Percentiles rank a stretch among this genome's conserved stretches.
Evolutionary conservation across 2,797 vertebrate genomes (phyloP).

Genomic region (Dryobates pubescens): DNA sequence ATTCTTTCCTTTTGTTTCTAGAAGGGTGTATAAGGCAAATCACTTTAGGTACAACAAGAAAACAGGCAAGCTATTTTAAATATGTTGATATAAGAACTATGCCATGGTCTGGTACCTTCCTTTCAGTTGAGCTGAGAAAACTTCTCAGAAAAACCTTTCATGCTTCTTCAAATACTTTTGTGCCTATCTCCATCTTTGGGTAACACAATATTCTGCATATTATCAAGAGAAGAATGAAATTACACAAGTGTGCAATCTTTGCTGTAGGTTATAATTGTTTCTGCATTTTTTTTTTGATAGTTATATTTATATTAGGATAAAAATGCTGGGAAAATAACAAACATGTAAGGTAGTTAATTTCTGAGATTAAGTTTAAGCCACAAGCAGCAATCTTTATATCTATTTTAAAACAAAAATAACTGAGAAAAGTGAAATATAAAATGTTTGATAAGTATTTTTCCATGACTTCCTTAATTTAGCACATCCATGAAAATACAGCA

Average conservation of each 20-base stretch:
- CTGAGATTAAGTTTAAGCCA: neutral
- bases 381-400: neutral
- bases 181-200: neutral
- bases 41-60: neutral
- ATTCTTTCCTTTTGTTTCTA: slow-evolving; percentile 17
- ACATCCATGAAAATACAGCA: neutral
- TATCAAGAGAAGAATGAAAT: neutral
- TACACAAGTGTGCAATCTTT: neutral
- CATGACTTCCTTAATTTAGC: neutral
- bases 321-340: neutral
- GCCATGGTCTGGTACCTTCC: neutral
- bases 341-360: neutral
- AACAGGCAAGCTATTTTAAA: neutral
- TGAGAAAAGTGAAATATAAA: neutral
- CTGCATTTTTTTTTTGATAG: neutral
- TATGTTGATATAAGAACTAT: neutral
- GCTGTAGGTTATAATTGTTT: neutral
- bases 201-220: neutral
- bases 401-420: neutral
- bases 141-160: neutral
- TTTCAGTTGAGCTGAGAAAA: neutral
- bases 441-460: neutral
- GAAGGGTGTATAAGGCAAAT: neutral
- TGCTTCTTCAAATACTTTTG: neutral
- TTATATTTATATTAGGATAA: neutral